Evolutionary conservation across 2,888 invertebrate genomes (phyloP).

Genomic region (Oligia fasciuncula): DNA sequence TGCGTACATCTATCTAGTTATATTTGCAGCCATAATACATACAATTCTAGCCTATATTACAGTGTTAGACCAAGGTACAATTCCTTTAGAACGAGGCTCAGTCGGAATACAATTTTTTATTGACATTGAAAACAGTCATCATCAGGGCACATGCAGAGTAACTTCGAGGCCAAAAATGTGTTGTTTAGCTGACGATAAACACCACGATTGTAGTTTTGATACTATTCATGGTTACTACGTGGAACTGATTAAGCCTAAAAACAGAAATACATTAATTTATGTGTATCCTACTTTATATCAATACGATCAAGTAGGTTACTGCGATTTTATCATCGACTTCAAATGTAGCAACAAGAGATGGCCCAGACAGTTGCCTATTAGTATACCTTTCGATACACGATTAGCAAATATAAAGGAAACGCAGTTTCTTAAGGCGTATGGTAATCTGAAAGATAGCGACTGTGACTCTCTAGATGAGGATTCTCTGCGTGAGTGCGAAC

Average conservation of each 20-base stretch:
- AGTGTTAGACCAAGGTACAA: slow-evolving; percentile 79
- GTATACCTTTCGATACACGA: slow-evolving; percentile 78
- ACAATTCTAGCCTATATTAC: slow-evolving; percentile 65
- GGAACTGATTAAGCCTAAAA: slow-evolving; percentile 70
- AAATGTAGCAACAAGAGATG: slow-evolving; percentile 65
- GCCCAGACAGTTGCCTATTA: slow-evolving; percentile 63
- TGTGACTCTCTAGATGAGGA: slow-evolving; percentile 79
- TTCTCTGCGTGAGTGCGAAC: slow-evolving; percentile 75
- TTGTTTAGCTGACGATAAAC: slow-evolving; percentile 71
- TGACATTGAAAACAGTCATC: slow-evolving; percentile 77
- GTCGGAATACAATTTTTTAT: slow-evolving; percentile 81
- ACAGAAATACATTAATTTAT: slow-evolving; percentile 73
- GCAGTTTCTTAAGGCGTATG: slow-evolving; percentile 66
- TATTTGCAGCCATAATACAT: slow-evolving; percentile 54
- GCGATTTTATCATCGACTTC: slow-evolving; percentile 73
- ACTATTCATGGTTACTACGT: slow-evolving; percentile 67
- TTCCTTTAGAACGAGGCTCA: slow-evolving; percentile 75
- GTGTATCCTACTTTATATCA: slow-evolving; percentile 77
- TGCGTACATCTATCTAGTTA: slow-evolving; percentile 57
- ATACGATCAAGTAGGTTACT: slow-evolving; percentile 79
- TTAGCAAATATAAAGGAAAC: slow-evolving; percentile 56
- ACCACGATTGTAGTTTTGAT: slow-evolving; percentile 73
- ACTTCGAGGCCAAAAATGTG: slow-evolving; percentile 73
- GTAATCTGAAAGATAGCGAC: slow-evolving; percentile 55
- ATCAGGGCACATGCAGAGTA: slow-evolving; percentile 68